These are phyloP conservation scores for Drosophila littoralis DNA, from an alignment of 1,140 invertebrate species.

Conservation along the genomic window DNA sequence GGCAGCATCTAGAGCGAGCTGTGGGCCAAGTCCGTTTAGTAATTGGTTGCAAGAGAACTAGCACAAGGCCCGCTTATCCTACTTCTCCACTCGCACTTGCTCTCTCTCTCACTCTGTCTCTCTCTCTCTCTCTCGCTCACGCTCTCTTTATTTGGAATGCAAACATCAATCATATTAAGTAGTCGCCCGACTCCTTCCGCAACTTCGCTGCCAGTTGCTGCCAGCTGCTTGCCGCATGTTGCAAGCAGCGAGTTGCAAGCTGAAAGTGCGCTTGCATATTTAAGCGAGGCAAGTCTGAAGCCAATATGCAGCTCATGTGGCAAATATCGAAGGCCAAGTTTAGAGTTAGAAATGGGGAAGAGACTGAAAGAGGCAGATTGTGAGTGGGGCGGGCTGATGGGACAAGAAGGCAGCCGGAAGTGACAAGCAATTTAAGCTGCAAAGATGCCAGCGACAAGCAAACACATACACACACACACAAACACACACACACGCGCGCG, in stretches of 20 bases:
- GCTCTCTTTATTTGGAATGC: background rate
- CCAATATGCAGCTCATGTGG: conserved; percentile 31
- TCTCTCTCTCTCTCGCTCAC: background rate
- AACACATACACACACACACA: background rate
- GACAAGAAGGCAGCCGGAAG: conserved; percentile 31
- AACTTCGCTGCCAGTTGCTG: conserved; percentile 16
- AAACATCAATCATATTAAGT: conserved; percentile 45
- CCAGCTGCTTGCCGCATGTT: conserved; percentile 6
- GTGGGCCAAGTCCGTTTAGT: conserved; percentile 37
- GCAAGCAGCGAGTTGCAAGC: conserved; percentile 13
- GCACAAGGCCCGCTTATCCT: conserved; percentile 31
- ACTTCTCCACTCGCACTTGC: background rate
- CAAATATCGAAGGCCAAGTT: conserved; percentile 71
- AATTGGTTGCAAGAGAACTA: conserved; percentile 32
- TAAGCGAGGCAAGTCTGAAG: conserved; percentile 5
- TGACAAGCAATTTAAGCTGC: conserved; percentile 57
- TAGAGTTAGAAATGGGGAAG: background rate
- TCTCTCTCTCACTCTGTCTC: background rate
- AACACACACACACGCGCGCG: background rate
- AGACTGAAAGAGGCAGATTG: too few species aligned
- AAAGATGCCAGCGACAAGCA: conserved; percentile 30
- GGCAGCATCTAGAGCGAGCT: conserved; percentile 40
- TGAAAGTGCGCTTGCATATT: conserved; percentile 25
- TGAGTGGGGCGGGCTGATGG: background rate
- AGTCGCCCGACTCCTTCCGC: conserved; percentile 19